phyloP scores from a whole-genome alignment of 2,797 vertebrate species.

The Morelia viridis region DNA sequence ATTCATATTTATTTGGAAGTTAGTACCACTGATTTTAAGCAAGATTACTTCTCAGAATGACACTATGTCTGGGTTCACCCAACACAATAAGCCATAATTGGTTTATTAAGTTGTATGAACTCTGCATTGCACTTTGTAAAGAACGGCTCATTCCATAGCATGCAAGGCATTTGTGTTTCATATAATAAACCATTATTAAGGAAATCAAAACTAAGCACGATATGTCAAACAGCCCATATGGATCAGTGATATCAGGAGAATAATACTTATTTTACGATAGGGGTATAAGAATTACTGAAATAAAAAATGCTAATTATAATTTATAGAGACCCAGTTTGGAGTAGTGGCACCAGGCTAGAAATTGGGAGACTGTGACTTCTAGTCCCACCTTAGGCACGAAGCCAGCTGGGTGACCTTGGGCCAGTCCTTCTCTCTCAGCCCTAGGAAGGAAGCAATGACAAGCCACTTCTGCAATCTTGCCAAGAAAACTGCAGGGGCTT shows the following conservation, averaged over 20 bases:
- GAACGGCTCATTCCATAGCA: not conserved
- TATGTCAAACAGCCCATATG: not conserved
- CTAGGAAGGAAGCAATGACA: not conserved
- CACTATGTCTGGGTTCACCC: not conserved
- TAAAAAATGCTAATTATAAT: not conserved
- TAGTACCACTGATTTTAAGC: not conserved
- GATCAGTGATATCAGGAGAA: not conserved
- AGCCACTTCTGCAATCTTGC: not conserved
- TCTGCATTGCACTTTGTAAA: not conserved
- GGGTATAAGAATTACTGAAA: not conserved
- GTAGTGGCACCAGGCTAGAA: not conserved
- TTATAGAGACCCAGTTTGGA: not conserved
- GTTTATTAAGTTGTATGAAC: not conserved
- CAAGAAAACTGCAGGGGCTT: not conserved
- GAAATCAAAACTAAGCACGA: not conserved
- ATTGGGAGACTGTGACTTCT: not conserved
- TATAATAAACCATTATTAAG: not conserved
- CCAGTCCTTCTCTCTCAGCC: not conserved
- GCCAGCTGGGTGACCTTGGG: not conserved
- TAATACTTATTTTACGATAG: not conserved
- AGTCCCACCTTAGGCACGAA: not conserved
- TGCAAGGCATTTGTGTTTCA: not conserved
- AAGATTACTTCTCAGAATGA: not conserved
- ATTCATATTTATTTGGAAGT: not conserved
- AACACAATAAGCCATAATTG: not conserved